Percentiles rank a stretch among this genome's conserved stretches.
phyloP scores from a whole-genome alignment of 2,113 vertebrate genomes.

The Crotophaga sulcirostris region DNA sequence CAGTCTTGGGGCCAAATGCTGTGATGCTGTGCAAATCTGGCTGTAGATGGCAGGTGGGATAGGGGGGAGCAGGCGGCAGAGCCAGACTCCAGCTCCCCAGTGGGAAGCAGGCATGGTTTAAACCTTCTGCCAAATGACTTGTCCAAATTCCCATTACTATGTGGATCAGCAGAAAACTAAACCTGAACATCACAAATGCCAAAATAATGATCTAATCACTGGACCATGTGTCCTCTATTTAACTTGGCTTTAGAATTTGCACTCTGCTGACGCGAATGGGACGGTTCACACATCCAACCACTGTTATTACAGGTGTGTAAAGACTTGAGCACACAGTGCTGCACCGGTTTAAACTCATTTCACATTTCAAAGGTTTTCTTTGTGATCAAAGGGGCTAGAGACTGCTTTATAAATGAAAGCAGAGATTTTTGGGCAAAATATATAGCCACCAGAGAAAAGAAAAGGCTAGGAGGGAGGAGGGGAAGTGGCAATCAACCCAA shows the following conservation, averaged over 20 bases:
- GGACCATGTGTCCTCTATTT: slow-evolving; percentile 51
- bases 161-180: slow-evolving; percentile 31
- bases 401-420: slow-evolving; percentile 32
- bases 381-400: slow-evolving; percentile 44
- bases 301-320: slow-evolving; percentile 64
- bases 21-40: not conserved
- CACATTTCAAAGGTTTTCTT: slow-evolving; percentile 63
- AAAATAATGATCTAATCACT: slow-evolving; percentile 40
- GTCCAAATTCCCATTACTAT: not conserved
- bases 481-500: not conserved
- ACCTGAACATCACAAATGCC: slow-evolving; percentile 18
- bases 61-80: not conserved
- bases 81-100: not conserved
- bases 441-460: not conserved
- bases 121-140: not conserved
- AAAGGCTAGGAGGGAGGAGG: not conserved
- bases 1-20: not conserved
- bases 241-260: slow-evolving; percentile 40
- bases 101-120: not conserved
- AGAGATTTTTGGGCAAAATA: not conserved
- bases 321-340: slow-evolving; percentile 53
- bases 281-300: slow-evolving; percentile 11
- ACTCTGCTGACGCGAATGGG: not conserved
- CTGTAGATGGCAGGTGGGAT: fast-evolving
- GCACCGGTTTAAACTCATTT: slow-evolving; percentile 9